A percentile compares a stretch with the other conserved stretches of the same genome.
These are phyloP conservation scores for Neomonachus schauinslandi DNA, from an alignment of 2,113 vertebrate genomes.

Conservation along the genomic window DNA sequence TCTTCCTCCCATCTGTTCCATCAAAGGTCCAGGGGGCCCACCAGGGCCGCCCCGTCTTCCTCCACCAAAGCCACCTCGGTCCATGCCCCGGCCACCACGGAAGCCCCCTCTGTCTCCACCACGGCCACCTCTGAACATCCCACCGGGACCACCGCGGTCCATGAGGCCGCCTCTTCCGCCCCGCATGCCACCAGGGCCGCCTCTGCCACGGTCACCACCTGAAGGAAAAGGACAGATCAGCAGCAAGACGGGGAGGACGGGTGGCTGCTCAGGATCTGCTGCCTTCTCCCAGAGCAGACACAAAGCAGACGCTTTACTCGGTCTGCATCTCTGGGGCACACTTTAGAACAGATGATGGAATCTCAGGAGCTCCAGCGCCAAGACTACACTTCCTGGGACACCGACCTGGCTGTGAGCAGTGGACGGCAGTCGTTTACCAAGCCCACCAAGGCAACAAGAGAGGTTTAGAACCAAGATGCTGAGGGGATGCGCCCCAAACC, in stretches of 20 bases:
- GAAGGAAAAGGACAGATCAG: neutral
- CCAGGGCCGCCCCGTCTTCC: slow-evolving; percentile 89
- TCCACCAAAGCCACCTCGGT: slow-evolving; percentile 94
- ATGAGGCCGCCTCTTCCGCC: slow-evolving; percentile 92
- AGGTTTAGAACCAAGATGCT: neutral
- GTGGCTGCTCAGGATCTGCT: neutral
- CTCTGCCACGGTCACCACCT: slow-evolving; percentile 93
- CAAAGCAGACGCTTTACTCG: neutral
- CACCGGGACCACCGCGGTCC: slow-evolving; percentile 93
- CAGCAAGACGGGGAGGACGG: neutral
- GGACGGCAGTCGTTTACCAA: neutral
- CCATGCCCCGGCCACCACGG: slow-evolving; percentile 94
- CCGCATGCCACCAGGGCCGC: slow-evolving; percentile 95
- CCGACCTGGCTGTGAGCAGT: neutral
- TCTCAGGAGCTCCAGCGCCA: neutral
- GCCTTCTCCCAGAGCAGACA: neutral
- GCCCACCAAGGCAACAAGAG: neutral
- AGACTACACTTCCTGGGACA: neutral
- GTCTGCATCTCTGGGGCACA: neutral
- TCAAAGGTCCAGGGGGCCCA: slow-evolving; percentile 87
- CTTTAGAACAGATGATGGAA: neutral
- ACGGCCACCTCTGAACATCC: slow-evolving; percentile 89
- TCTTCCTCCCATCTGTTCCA: slow-evolving; percentile 90
- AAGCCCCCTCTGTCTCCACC: slow-evolving; percentile 93
- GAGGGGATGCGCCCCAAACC: neutral